These are phyloP conservation scores for Catotricha subobsoleta DNA, from an alignment of 2,888 invertebrate genomes.

Conservation along the genomic window DNA sequence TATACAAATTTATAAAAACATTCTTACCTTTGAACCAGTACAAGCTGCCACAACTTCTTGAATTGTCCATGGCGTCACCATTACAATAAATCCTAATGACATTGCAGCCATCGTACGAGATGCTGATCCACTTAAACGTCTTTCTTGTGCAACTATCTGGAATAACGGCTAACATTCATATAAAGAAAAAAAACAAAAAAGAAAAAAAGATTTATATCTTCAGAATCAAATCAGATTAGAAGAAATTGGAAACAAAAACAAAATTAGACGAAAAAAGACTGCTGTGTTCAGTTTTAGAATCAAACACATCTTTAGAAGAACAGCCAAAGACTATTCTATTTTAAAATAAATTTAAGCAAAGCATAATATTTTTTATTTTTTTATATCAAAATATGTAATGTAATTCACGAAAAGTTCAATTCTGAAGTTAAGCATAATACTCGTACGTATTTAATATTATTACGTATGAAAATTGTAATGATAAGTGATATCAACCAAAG, in stretches of 20 bases:
- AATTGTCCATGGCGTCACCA: constrained; percentile 81
- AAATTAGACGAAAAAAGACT: too few relatives aligned
- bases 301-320: too few relatives aligned
- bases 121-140: constrained; percentile 55
- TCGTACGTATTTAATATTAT: too few relatives aligned
- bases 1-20: not conserved
- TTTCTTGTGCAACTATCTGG: constrained; percentile 26
- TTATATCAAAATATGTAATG: not conserved
- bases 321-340: too few relatives aligned
- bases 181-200: not conserved
- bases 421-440: not conserved
- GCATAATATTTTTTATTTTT: too few relatives aligned
- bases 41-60: constrained; percentile 82
- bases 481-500: too few relatives aligned
- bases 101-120: constrained; percentile 83
- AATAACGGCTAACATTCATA: not conserved
- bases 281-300: too few relatives aligned
- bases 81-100: constrained; percentile 77
- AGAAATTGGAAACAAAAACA: too few relatives aligned
- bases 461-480: too few relatives aligned
- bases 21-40: constrained; percentile 57
- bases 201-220: too few relatives aligned
- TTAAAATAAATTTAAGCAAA: too few relatives aligned
- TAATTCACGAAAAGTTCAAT: not conserved
- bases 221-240: too few relatives aligned